Conservation (phyloP, 2,888 invertebrate species). For the Amiota communis region DNA sequence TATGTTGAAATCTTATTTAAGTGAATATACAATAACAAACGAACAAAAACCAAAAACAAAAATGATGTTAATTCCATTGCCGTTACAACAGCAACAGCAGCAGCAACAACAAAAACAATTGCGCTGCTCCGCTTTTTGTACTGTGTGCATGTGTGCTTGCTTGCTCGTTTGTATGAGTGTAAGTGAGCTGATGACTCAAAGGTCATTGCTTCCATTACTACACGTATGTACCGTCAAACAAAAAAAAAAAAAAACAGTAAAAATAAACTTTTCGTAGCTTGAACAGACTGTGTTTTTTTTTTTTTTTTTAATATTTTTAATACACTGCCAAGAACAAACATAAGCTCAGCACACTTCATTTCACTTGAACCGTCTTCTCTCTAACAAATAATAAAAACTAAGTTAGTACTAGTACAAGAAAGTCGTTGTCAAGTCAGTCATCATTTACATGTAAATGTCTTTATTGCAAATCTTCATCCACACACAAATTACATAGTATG, state of each 20-base stretch:
- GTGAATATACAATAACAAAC: conserved; percentile 1
- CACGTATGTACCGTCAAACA: conserved; percentile 50
- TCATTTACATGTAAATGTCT: no score
- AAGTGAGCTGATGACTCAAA: conserved; percentile 51
- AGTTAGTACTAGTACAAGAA: no score
- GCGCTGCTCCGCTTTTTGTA: conserved; percentile 12
- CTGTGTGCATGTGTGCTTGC: conserved; percentile 30
- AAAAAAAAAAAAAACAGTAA: conserved; percentile 44
- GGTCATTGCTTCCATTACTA: conserved; percentile 63
- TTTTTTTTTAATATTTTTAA: no score
- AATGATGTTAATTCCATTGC: not conserved
- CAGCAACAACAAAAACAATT: not conserved
- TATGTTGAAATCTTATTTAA: conserved; percentile 16
- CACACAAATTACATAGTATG: no score
- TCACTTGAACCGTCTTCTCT: no score
- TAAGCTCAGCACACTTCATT: no score
- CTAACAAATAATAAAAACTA: no score
- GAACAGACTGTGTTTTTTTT: no score
- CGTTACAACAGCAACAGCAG: not conserved
- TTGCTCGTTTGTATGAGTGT: conserved; percentile 40
- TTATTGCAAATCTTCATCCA: no score
- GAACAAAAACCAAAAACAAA: not conserved
- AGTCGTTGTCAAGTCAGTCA: no score
- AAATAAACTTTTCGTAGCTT: not conserved
- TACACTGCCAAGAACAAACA: no score